phyloP scores from a whole-genome alignment of 2,888 invertebrate genomes.

The Acanthosepion esculentum region DNA sequence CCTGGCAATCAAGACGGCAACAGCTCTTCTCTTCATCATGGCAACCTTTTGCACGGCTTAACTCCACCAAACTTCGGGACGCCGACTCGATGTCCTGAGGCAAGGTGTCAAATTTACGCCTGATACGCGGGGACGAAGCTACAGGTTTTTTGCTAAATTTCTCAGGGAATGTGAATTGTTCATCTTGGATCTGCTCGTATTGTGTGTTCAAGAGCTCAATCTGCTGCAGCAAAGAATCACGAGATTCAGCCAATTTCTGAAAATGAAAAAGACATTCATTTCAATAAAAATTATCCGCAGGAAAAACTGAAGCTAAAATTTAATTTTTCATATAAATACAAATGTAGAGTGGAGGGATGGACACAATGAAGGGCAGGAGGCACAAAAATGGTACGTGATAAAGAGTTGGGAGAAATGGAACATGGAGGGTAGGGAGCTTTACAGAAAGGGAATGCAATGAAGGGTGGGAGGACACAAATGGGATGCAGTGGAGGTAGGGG shows the following conservation, averaged over 20 bases:
- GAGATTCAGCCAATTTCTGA: conserved; percentile 67
- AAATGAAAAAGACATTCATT: conserved; percentile 46
- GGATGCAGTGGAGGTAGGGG: not conserved
- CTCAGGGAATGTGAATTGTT: conserved; percentile 51
- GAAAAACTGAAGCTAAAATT: not conserved
- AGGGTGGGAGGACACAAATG: not conserved
- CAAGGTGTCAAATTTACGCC: conserved; percentile 46
- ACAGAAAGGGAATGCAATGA: not conserved
- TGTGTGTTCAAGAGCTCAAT: conserved; percentile 60
- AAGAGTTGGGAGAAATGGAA: too few species aligned
- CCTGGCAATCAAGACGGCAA: conserved; percentile 37
- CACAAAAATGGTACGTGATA: not conserved
- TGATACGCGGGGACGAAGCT: conserved; percentile 34
- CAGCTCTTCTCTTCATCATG: conserved; percentile 41
- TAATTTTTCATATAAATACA: not conserved
- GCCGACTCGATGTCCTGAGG: conserved; percentile 47
- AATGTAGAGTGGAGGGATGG: too few species aligned
- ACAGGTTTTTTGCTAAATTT: not conserved
- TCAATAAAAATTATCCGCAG: not conserved
- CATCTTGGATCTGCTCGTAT: conserved; percentile 57
- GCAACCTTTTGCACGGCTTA: conserved; percentile 41
- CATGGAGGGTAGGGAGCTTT: not conserved
- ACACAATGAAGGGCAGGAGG: not conserved
- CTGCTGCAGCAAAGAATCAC: conserved; percentile 65
- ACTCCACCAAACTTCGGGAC: conserved; percentile 47